Conservation (phyloP, 1,140 invertebrate genomes). For the Drosophila kikkawai region DNA sequence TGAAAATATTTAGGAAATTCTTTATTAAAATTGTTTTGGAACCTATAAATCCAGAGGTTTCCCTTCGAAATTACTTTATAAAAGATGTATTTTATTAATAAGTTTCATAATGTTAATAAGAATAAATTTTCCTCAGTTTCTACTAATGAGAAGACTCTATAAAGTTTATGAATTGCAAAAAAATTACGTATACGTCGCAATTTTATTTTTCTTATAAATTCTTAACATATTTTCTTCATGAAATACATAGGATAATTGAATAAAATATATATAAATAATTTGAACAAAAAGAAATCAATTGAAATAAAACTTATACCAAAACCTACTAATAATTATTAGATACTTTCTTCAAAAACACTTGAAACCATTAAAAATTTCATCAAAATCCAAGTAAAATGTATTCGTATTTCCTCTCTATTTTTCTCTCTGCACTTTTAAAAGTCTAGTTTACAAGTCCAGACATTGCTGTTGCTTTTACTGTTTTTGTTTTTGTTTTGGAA, state of each 20-base stretch:
- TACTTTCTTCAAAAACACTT: not conserved
- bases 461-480: slow-evolving; percentile 38
- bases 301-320: not conserved
- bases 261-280: not conserved
- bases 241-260: not conserved
- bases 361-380: not conserved
- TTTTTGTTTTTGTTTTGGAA: slow-evolving; percentile 46
- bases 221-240: too few species aligned
- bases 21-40: not conserved
- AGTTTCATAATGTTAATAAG: too few species aligned
- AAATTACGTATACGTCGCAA: too few species aligned
- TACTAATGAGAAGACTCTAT: too few species aligned
- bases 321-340: not conserved
- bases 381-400: too few species aligned
- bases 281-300: not conserved
- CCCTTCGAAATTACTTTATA: too few species aligned
- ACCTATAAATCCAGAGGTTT: too few species aligned
- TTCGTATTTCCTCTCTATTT: not conserved
- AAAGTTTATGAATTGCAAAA: too few species aligned
- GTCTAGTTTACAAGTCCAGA: slow-evolving; percentile 53
- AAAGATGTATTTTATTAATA: too few species aligned
- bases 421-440: slow-evolving; percentile 57
- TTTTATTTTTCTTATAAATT: too few species aligned
- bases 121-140: too few species aligned
- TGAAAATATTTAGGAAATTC: not conserved